Percentiles rank a stretch among this genome's conserved stretches.
phyloP scores from a whole-genome alignment of 2,797 vertebrate species.

The Scyliorhinus canicula region DNA sequence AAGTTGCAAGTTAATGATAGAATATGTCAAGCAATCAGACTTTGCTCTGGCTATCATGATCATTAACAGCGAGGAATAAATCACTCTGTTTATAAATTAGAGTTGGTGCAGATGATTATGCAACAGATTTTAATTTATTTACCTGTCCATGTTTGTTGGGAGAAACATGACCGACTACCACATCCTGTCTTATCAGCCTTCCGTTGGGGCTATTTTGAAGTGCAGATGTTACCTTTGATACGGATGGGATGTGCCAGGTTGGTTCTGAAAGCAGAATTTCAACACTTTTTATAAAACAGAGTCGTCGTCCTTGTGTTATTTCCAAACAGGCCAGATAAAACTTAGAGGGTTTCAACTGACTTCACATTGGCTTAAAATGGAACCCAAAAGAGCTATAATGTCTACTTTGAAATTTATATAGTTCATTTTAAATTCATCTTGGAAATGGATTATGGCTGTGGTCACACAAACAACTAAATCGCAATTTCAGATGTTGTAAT shows the following conservation, averaged over 20 bases:
- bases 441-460: background rate
- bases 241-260: slow-evolving; percentile 66
- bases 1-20: background rate
- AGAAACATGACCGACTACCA: slow-evolving; percentile 70
- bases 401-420: background rate
- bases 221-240: slow-evolving; percentile 69
- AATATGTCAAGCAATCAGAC: background rate
- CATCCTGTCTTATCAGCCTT: slow-evolving; percentile 78
- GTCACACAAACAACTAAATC: background rate
- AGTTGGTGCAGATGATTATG: background rate
- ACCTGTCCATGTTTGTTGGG: slow-evolving; percentile 84
- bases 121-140: slow-evolving; percentile 45
- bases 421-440: background rate
- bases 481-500: background rate
- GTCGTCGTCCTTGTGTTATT: slow-evolving; percentile 40
- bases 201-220: slow-evolving; percentile 79
- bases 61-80: background rate
- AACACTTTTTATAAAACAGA: background rate
- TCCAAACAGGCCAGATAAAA: slow-evolving; percentile 45
- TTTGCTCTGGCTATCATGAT: background rate
- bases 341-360: slow-evolving; percentile 22
- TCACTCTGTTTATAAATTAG: too few species aligned
- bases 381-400: background rate
- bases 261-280: slow-evolving; percentile 66
- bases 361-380: background rate